Conservation (phyloP, 2,113 vertebrate genomes). For the Syngnathus scovelli region DNA sequence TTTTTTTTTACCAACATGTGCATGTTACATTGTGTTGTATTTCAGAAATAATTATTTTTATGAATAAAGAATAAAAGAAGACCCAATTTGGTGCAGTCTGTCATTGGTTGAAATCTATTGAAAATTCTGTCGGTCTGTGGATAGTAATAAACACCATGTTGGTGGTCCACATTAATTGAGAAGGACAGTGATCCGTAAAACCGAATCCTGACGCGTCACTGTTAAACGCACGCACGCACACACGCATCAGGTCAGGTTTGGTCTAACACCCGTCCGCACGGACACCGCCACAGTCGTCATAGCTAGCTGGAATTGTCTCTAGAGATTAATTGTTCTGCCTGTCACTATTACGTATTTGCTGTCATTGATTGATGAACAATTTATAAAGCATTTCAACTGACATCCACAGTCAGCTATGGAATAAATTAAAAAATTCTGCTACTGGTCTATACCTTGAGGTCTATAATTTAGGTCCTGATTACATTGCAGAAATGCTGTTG, state of each 20-base stretch:
- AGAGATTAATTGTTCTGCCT: background rate
- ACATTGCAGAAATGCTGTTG: no score
- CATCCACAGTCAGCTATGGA: no score
- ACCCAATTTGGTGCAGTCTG: background rate
- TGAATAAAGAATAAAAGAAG: background rate
- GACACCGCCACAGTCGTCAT: background rate
- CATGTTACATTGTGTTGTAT: background rate
- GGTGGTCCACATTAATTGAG: slow-evolving; percentile 10
- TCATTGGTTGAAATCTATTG: background rate
- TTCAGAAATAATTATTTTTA: background rate
- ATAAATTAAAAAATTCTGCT: no score
- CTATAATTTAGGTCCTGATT: no score
- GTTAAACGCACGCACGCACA: background rate
- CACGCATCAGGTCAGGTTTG: background rate
- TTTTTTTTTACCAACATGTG: background rate
- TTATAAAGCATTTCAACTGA: no score
- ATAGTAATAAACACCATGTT: background rate
- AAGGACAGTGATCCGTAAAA: slow-evolving; percentile 1
- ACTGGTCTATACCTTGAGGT: no score
- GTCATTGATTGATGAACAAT: no score
- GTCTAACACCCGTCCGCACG: background rate
- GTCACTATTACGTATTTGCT: no score
- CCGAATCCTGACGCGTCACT: background rate
- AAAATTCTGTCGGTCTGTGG: background rate
- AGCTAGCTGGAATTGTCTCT: background rate